Base-by-base conservation (phyloP, 2,797 vertebrate species). In the Lacerta agilis region DNA sequence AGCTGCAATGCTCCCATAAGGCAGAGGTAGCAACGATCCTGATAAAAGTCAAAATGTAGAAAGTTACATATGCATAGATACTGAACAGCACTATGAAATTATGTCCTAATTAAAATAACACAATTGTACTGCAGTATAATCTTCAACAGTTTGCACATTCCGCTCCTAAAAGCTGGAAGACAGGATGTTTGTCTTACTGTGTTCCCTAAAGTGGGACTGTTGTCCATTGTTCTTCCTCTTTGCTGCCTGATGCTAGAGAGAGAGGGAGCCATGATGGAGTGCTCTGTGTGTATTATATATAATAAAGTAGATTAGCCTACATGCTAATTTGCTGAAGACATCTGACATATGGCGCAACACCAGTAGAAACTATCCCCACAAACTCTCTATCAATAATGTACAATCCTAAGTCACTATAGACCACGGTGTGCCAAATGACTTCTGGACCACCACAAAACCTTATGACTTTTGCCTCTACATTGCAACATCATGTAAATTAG, bases 1-100 rank as follows among this genome's bases (percentile, higher is more conserved):
- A 98, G 95, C 87, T 98, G 98, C 72, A 98, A 96, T 80, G 98
- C 98, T 78, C 98, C 98, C 98, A 98, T 98, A 49, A 98, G 97
- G 94, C 98, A 98, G 71, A 98, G 95, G 87, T 98, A 98, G 93
- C 98, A 98, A 25, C 98, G 98, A 90, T 98, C 98, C 98, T 98
- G 85, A 43, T 90, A 41, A 61, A 33, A 88, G 23, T 1, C 27
- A 86, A 33, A 4, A 10, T 33, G 13, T 4, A 41, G 64, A 58
- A 66, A 43, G 33, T 4, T 13, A 80, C 20, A 69, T n/a, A 4
- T 55, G n/a, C 33, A n/a, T 17, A 11, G 18, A 36, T 66, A 69
- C 8, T 67, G 18, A 76, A 11, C 79, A 25, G 3, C 20, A 64
- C 13, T 25, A 38, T 61, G 11, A 38, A 55, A 72, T 33, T 20